A percentile compares a stretch with the other conserved stretches of the same genome.
Evolutionary conservation across 2,797 vertebrate genomes (phyloP).

Genomic region (Sebastes hubbsi): DNA sequence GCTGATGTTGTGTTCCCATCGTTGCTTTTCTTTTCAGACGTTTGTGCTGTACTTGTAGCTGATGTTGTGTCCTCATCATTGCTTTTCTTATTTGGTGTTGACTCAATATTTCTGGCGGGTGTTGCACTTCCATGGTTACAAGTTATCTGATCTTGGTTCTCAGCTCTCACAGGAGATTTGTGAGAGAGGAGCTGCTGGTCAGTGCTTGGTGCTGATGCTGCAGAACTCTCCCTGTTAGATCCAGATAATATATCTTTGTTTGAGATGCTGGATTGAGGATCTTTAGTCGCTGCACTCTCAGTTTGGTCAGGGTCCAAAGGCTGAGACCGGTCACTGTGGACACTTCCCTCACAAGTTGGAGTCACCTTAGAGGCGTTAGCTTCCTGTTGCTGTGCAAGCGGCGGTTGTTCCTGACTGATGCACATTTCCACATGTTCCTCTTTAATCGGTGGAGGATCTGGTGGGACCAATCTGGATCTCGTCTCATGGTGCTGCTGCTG

Average conservation of each 20-base stretch:
- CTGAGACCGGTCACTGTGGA: background rate
- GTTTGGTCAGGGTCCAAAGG: background rate
- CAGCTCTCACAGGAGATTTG: background rate
- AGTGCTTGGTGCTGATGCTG: background rate
- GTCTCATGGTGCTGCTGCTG: background rate
- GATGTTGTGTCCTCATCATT: background rate
- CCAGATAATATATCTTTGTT: background rate
- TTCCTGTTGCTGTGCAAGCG: constrained; percentile 1
- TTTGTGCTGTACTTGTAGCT: background rate
- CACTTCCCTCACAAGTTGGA: background rate
- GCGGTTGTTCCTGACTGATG: constrained; percentile 16
- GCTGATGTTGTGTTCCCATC: background rate
- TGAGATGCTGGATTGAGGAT: background rate
- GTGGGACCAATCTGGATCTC: background rate
- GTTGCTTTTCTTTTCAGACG: background rate
- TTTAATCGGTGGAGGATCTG: constrained; percentile 43
- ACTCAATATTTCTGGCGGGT: background rate
- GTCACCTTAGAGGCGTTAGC: background rate
- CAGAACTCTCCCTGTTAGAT: background rate
- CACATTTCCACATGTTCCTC: constrained; percentile 51
- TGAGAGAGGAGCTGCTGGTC: constrained; percentile 2
- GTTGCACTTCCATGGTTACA: background rate
- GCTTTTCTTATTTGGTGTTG: background rate
- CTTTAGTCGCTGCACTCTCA: background rate
- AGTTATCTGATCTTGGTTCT: constrained; percentile 5